These are phyloP conservation scores for Poecilia wingei DNA, from an alignment of 2,797 vertebrate genomes.

Conservation along the genomic window DNA sequence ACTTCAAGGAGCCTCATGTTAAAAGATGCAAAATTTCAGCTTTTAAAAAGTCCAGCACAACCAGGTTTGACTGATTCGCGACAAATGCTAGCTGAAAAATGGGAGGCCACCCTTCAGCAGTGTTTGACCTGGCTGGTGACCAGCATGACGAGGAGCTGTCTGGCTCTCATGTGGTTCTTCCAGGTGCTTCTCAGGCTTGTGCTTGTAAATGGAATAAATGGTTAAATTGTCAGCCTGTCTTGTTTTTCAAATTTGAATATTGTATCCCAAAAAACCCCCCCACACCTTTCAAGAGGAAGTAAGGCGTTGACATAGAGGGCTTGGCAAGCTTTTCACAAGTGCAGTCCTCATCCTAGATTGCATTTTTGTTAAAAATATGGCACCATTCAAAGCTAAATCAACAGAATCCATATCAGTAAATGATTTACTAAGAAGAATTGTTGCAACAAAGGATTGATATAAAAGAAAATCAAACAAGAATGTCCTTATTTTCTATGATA, in stretches of 20 bases:
- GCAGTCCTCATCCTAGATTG: neutral
- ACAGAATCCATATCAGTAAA: neutral
- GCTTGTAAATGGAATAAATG: too few relatives aligned
- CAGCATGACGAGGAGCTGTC: neutral
- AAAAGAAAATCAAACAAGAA: neutral
- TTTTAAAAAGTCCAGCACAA: neutral
- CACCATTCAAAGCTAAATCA: neutral
- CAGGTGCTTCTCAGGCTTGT: neutral
- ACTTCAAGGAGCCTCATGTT: neutral
- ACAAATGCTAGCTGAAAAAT: neutral
- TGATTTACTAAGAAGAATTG: neutral
- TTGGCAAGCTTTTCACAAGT: neutral
- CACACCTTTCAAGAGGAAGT: too few relatives aligned
- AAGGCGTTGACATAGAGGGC: too few relatives aligned
- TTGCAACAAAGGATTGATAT: neutral
- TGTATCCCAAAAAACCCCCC: too few relatives aligned
- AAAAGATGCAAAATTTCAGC: neutral
- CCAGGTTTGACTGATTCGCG: neutral
- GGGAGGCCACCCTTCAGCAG: neutral
- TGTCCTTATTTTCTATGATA: neutral
- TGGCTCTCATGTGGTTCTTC: neutral
- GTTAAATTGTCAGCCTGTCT: too few relatives aligned
- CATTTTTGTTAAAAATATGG: neutral
- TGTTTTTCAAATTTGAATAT: too few relatives aligned
- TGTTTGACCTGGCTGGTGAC: neutral